Evolutionary conservation across 2,797 vertebrate species (phyloP).

Genomic region (Octomys mimax): DNA sequence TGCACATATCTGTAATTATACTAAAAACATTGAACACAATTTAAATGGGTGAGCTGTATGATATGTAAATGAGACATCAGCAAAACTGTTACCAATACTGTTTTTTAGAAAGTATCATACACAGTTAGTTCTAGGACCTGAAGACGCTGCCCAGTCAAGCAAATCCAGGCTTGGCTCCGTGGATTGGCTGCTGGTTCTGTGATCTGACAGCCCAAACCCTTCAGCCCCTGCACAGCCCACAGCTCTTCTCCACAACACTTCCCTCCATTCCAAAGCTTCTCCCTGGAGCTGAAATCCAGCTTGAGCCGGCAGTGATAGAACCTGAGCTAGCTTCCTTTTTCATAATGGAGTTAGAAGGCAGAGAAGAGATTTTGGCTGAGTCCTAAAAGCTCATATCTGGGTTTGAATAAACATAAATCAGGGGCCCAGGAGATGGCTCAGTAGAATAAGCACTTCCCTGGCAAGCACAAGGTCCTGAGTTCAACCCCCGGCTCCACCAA

Average conservation of each 20-base stretch:
- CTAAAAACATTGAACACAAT: not conserved
- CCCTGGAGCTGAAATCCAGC: not conserved
- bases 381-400: not conserved
- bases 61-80: not conserved
- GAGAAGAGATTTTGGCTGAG: not conserved
- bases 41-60: not conserved
- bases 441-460: too few relatives aligned
- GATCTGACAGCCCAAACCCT: not conserved
- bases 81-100: not conserved
- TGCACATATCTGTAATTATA: not conserved
- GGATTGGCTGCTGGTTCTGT: not conserved
- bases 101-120: not conserved
- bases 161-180: not conserved
- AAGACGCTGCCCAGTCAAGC: not conserved
- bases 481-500: too few relatives aligned
- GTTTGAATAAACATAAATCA: not conserved
- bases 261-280: not conserved
- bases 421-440: too few relatives aligned
- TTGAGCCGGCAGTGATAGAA: too few relatives aligned
- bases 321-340: not conserved
- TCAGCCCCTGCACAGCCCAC: not conserved
- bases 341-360: not conserved
- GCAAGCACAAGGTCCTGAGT: too few relatives aligned
- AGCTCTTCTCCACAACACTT: rapidly evolving
- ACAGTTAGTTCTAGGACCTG: not conserved